Base-by-base conservation (phyloP, 2,113 vertebrate species). In the Lichenostomus cassidix region DNA sequence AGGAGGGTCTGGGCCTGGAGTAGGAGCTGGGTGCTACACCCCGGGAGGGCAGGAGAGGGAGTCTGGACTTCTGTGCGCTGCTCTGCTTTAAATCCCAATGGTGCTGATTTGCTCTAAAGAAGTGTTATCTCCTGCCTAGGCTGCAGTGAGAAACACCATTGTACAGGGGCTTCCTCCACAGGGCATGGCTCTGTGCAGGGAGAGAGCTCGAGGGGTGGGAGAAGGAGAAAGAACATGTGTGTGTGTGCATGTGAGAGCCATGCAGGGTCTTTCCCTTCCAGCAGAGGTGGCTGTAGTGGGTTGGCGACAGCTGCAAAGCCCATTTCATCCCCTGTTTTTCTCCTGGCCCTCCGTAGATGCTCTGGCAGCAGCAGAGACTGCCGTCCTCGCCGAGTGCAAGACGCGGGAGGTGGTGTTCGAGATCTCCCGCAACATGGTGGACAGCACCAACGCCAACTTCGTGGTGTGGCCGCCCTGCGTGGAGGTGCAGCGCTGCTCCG, bases 401-500 rank as follows among this genome's bases (percentile, higher is more conserved):
- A 98, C 98, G 0, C 98, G 99, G 74, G 98, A 98, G 0, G 99
- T 99, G 94, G 99, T 99, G 78, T 98, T 99, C 70, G 98, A 99
- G 95, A 98, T 99, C 89, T 98, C 98, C 11, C 98, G 99, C 49
- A 96, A 97, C 92, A 98, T 99, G 98, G 97, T 99, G 35, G 99
- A 99, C 97, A 98, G 98, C 84, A 98, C 98, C 81, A 99, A 99
- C 0, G 98, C 99, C 94, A 99, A 99, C 97, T 99, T 99, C 37
- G 67, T 99, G 95, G 97, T 99, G 94, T 99, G 98, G 98, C 99
- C 99, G 0, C 98, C 98, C 10, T 99, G 99, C 0, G 99, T 99
- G 95, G 99, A 99, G 97, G 99, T 99, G 93, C 98, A 99, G 97
- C 98, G 98, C 53, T 99, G 99, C 95, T 99, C 99, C 0, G 99